Percentiles rank a stretch among this genome's conserved stretches.
These are phyloP conservation scores for Sericinus montela DNA, from an alignment of 2,888 invertebrate species.

Conservation along the genomic window DNA sequence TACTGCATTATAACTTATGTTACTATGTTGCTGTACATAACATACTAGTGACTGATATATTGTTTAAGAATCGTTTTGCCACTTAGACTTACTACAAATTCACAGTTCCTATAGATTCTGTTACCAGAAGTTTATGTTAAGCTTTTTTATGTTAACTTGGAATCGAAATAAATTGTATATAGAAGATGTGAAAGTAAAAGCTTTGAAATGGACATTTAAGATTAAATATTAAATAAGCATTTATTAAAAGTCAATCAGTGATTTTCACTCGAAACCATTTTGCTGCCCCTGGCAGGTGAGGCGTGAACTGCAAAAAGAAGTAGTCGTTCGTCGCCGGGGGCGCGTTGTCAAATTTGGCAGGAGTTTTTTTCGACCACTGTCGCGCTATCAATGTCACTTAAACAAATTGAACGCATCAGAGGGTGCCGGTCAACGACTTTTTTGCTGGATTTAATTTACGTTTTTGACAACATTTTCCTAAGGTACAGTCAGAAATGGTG, in stretches of 20 bases:
- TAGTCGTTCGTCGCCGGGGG: constrained; percentile 45
- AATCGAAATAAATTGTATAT: too few species aligned
- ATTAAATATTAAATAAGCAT: constrained; percentile 38
- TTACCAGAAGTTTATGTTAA: neutral
- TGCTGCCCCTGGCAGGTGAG: constrained; percentile 58
- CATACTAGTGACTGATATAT: constrained; percentile 10
- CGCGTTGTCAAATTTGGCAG: constrained; percentile 61
- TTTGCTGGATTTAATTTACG: neutral
- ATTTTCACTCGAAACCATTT: constrained; percentile 55
- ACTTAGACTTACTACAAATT: neutral
- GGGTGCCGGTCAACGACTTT: constrained; percentile 37
- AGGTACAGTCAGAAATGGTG: neutral
- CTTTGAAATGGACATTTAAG: neutral
- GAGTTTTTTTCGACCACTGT: constrained; percentile 70
- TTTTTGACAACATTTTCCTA: neutral
- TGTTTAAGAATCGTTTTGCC: neutral
- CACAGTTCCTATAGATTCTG: neutral
- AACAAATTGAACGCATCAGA: constrained; percentile 74
- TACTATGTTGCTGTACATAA: constrained; percentile 31
- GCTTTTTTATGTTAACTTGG: too few species aligned
- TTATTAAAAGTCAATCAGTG: constrained; percentile 66
- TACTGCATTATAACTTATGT: constrained; percentile 71
- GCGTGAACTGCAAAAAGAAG: constrained; percentile 66
- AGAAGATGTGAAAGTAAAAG: neutral
- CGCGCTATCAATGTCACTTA: constrained; percentile 77